phyloP scores from a whole-genome alignment of 2,888 invertebrate species.

The Molorchus minor region DNA sequence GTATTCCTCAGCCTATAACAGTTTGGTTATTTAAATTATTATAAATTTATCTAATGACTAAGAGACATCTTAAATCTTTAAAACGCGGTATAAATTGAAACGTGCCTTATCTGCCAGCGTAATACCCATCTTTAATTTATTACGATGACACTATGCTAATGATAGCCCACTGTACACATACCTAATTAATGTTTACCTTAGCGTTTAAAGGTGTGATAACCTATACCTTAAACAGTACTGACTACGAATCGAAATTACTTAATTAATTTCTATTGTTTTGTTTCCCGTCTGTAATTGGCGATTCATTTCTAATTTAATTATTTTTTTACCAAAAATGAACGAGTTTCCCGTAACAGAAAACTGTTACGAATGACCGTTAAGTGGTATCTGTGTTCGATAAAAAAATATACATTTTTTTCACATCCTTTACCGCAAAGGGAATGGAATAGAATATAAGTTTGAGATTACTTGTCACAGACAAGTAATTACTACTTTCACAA shows the following conservation, averaged over 20 bases:
- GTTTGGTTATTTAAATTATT: slow-evolving; percentile 12
- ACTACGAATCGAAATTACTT: slow-evolving; percentile 48
- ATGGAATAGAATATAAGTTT: no score
- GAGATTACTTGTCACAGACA: no score
- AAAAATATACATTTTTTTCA: no score
- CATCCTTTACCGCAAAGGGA: no score
- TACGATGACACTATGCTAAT: slow-evolving; percentile 44
- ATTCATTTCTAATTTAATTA: slow-evolving; percentile 21
- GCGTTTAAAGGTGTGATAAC: slow-evolving; percentile 45
- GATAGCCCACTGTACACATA: slow-evolving; percentile 40
- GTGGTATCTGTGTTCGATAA: no score
- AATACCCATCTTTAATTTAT: slow-evolving; percentile 42
- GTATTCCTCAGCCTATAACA: background rate
- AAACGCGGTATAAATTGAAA: slow-evolving; percentile 41
- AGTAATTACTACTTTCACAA: no score
- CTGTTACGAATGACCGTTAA: no score
- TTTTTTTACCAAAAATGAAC: slow-evolving; percentile 14
- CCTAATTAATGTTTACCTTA: slow-evolving; percentile 46
- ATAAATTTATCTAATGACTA: slow-evolving; percentile 32
- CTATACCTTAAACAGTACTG: slow-evolving; percentile 42
- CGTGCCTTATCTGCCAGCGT: slow-evolving; percentile 44
- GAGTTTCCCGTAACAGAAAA: no score
- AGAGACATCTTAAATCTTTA: slow-evolving; percentile 32
- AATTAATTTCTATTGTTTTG: slow-evolving; percentile 43
- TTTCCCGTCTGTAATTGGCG: slow-evolving; percentile 37